Percentiles rank a stretch among this genome's conserved stretches.
These are phyloP conservation scores for Campoletis raptor DNA, from an alignment of 2,888 invertebrate genomes.

Conservation along the genomic window DNA sequence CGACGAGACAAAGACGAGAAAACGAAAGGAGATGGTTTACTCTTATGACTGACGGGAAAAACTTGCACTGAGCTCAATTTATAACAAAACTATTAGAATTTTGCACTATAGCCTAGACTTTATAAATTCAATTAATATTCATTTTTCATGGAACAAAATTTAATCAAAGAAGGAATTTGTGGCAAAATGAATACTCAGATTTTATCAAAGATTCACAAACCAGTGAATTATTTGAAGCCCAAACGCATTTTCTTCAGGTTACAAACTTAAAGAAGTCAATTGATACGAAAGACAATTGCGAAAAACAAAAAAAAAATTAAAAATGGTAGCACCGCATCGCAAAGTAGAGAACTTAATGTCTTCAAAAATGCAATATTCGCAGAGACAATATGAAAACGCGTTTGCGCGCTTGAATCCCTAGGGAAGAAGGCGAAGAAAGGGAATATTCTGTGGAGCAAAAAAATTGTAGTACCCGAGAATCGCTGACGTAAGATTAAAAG, in stretches of 20 bases:
- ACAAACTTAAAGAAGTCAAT: background rate
- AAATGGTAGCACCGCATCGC: background rate
- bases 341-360: background rate
- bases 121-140: background rate
- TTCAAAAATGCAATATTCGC: background rate
- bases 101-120: background rate
- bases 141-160: background rate
- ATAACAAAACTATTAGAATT: background rate
- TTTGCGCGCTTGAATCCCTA: background rate
- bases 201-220: background rate
- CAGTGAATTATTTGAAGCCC: background rate
- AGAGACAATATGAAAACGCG: background rate
- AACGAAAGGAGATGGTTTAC: conserved; percentile 47
- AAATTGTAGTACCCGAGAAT: background rate
- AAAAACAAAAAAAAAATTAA: background rate
- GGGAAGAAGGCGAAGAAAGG: background rate
- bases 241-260: too few species aligned
- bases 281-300: too few species aligned
- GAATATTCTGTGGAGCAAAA: background rate
- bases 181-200: background rate
- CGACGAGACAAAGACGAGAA: conserved; percentile 56
- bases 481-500: background rate
- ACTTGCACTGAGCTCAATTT: conserved; percentile 1
- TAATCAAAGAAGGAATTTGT: background rate
- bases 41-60: conserved; percentile 32